Evolutionary conservation across 2,797 vertebrate genomes (phyloP).

Genomic region (Oreochromis mossambicus): DNA sequence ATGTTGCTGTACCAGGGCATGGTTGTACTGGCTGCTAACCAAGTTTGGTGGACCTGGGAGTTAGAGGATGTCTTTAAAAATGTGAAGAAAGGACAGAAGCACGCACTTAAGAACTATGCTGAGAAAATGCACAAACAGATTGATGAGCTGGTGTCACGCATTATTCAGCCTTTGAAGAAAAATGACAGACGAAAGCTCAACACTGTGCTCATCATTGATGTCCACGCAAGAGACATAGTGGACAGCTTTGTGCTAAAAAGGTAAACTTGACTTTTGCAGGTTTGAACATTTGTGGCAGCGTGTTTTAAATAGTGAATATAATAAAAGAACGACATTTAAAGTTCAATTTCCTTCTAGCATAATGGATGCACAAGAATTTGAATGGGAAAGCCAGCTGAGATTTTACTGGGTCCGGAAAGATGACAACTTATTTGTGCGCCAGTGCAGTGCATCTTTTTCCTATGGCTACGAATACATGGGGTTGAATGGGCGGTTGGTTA

Average conservation of each 20-base stretch:
- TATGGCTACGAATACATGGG: constrained; percentile 99
- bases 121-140: constrained; percentile 91
- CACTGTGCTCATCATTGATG: constrained; percentile 94
- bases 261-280: constrained; percentile 52
- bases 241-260: constrained; percentile 88
- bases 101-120: constrained; percentile 86
- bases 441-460: constrained; percentile 89
- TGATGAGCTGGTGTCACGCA: constrained; percentile 86
- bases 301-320: background rate
- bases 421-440: constrained; percentile 84
- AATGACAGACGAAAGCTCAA: constrained; percentile 93
- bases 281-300: background rate
- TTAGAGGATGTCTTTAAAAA: constrained; percentile 90
- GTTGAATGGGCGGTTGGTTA: constrained; percentile 92
- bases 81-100: constrained; percentile 84
- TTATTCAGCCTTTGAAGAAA: constrained; percentile 80
- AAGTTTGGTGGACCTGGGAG: constrained; percentile 99
- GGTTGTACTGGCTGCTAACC: constrained; percentile 91
- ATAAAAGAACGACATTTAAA: background rate
- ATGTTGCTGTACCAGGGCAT: constrained; percentile 95
- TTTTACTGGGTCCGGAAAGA: constrained; percentile 90
- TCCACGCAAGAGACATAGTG: constrained; percentile 94
- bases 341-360: constrained; percentile 73
- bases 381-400: constrained; percentile 95
- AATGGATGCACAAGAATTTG: constrained; percentile 87